These are phyloP conservation scores for Pao palembangensis DNA, from an alignment of 2,113 vertebrate species.

Conservation along the genomic window DNA sequence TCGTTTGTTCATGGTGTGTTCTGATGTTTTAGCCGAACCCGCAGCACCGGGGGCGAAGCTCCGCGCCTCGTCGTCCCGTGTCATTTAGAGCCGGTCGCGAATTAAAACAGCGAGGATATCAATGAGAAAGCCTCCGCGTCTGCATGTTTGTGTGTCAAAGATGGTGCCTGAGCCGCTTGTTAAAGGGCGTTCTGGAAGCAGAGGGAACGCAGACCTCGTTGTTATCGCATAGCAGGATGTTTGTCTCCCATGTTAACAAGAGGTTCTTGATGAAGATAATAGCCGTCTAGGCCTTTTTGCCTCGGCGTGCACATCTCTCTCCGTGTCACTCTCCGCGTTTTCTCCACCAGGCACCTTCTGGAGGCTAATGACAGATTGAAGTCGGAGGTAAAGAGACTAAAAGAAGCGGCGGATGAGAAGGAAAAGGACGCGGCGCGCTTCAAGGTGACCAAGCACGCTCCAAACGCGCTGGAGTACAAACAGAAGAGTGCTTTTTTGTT, in stretches of 20 bases:
- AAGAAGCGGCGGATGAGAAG: constrained; percentile 51
- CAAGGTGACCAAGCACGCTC: constrained; percentile 58
- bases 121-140: too few relatives aligned
- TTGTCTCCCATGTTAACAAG: constrained; percentile 46
- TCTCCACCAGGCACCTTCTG: constrained; percentile 61
- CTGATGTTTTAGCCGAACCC: too few relatives aligned
- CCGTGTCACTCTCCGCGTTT: constrained; percentile 23
- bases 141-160: constrained; percentile 15
- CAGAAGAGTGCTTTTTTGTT: background rate
- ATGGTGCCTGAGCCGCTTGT: constrained; percentile 32
- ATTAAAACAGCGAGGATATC: too few relatives aligned
- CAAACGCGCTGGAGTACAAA: constrained; percentile 33
- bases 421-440: constrained; percentile 56
- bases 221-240: constrained; percentile 32
- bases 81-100: too few relatives aligned
- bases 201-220: constrained; percentile 7
- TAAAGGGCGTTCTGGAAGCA: constrained; percentile 34
- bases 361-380: constrained; percentile 63
- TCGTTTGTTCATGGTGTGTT: too few relatives aligned
- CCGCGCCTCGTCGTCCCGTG: too few relatives aligned
- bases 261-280: constrained; percentile 53
- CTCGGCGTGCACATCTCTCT: constrained; percentile 34
- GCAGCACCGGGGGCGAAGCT: too few relatives aligned
- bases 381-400: constrained; percentile 61
- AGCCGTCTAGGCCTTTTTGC: constrained; percentile 26